A percentile compares a stretch with the other conserved stretches of the same genome.
Evolutionary conservation across 2,113 vertebrate species (phyloP).

Genomic region (Sinocyclocheilus anophthalmus): DNA sequence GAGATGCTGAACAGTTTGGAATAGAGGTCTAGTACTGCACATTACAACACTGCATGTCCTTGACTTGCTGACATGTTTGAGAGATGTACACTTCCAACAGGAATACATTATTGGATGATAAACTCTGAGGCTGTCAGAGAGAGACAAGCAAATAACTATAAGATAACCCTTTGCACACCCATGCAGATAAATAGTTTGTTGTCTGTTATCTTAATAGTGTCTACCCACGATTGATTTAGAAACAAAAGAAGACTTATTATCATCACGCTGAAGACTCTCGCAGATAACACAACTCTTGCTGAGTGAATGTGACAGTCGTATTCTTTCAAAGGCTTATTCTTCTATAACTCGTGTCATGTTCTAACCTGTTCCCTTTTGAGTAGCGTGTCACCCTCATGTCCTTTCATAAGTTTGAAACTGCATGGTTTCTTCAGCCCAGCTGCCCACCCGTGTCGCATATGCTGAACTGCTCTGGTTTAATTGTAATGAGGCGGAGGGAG

Average conservation of each 20-base stretch:
- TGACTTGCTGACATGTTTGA: slow-evolving; percentile 16
- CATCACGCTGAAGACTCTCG: not conserved
- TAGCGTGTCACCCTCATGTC: not conserved
- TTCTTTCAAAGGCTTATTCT: not conserved
- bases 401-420: not conserved
- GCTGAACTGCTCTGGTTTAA: not conserved
- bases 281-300: not conserved
- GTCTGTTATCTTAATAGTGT: slow-evolving; percentile 4
- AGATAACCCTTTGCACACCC: slow-evolving; percentile 6
- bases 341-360: not conserved
- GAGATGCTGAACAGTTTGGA: not conserved
- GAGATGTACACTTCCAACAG: slow-evolving; percentile 22
- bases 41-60: not conserved
- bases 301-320: not conserved
- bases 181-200: slow-evolving; percentile 23
- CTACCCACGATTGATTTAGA: not conserved
- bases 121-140: slow-evolving; percentile 19
- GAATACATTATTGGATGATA: slow-evolving; percentile 10
- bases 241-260: not conserved
- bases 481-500: slow-evolving; percentile 1
- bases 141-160: slow-evolving; percentile 18
- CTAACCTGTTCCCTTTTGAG: not conserved
- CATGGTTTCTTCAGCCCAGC: not conserved
- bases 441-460: not conserved
- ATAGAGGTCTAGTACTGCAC: not conserved